Conservation (phyloP, 1,140 invertebrate species). For the Apis dorsata region DNA sequence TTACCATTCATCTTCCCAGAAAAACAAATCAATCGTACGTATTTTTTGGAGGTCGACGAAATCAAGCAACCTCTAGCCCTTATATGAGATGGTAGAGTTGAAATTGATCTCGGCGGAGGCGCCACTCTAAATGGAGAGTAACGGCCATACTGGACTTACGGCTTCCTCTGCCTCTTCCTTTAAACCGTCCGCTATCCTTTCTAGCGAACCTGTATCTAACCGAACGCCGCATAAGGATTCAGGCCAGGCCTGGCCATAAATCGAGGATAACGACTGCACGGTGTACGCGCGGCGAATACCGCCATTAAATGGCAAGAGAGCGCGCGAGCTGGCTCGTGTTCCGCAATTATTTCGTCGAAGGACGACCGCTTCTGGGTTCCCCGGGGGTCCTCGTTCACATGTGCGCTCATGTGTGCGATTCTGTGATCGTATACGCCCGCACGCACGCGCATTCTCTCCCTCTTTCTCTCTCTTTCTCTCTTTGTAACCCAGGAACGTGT, state of each 20-base stretch:
- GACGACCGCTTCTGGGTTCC: conserved; percentile 60
- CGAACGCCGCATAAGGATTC: conserved; percentile 69
- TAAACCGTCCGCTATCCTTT: conserved; percentile 24
- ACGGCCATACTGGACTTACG: conserved; percentile 42
- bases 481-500: conserved; percentile 35
- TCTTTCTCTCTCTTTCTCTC: not conserved
- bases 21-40: not conserved
- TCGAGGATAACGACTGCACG: conserved; percentile 71
- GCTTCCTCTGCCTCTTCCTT: conserved; percentile 27
- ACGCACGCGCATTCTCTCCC: not conserved
- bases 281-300: conserved; percentile 65
- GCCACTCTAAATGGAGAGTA: conserved; percentile 61
- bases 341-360: conserved; percentile 67
- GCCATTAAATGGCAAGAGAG: conserved; percentile 69
- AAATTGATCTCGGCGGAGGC: conserved; percentile 46
- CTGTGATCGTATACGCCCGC: not conserved
- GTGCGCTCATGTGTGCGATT: not conserved
- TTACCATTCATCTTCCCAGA: not conserved
- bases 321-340: conserved; percentile 62
- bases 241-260: conserved; percentile 67
- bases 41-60: not conserved
- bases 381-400: conserved; percentile 26
- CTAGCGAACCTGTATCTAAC: conserved; percentile 46
- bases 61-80: not conserved
- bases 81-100: conserved; percentile 1